A percentile compares a stretch with the other conserved stretches of the same genome.
These are phyloP conservation scores for Balanococcus diminutus DNA, from an alignment of 2,888 invertebrate genomes.

Conservation along the genomic window DNA sequence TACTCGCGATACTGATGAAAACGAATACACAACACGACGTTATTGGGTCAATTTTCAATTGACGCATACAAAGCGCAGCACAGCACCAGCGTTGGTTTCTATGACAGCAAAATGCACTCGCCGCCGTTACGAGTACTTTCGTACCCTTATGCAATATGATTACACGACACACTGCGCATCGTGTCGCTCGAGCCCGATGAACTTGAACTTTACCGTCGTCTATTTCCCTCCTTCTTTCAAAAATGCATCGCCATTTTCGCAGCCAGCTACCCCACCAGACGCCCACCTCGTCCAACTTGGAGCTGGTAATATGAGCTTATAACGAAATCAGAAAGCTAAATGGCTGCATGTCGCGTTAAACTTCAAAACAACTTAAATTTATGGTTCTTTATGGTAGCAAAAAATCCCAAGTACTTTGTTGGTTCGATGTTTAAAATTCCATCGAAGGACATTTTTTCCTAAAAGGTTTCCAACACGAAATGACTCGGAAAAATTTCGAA, in stretches of 20 bases:
- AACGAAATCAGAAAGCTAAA: background rate
- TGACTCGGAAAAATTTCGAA: too few species aligned
- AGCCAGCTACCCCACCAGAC: background rate
- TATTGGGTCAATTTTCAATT: background rate
- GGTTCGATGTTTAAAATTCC: background rate
- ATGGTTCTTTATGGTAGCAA: background rate
- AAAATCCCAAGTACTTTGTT: background rate
- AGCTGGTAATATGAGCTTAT: too few species aligned
- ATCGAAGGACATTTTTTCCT: too few species aligned
- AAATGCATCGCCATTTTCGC: background rate
- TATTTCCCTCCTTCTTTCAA: background rate
- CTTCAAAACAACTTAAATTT: background rate
- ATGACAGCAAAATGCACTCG: background rate
- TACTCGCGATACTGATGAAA: background rate
- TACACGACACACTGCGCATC: conserved; percentile 5
- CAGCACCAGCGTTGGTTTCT: background rate
- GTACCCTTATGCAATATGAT: background rate
- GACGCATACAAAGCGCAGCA: too few species aligned
- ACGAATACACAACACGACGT: background rate
- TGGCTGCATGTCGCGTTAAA: background rate
- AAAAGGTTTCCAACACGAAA: too few species aligned
- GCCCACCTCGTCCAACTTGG: background rate
- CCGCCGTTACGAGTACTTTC: background rate
- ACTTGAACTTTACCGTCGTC: background rate
- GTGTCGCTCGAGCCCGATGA: background rate